Base-by-base conservation (phyloP, 1,140 invertebrate species). In the Aphelenchoides besseyi region DNA sequence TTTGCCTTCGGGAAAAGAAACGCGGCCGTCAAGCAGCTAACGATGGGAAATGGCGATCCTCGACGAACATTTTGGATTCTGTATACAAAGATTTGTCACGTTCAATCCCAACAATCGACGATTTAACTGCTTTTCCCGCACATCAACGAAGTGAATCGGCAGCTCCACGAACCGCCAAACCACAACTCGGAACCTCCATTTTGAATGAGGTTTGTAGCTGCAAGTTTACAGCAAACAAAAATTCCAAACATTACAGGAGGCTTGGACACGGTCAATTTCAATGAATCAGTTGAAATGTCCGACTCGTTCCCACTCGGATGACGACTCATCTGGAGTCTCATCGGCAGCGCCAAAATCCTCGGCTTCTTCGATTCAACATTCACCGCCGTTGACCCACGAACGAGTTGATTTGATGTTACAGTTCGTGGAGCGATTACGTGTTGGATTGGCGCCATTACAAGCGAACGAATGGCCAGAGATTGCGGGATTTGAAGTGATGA, bases 41-140 rank as follows among this genome's bases (percentile, higher is more conserved):
- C 9, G 8, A 80, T 62, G 70, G 82, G 16, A 74, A 72, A 69
- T 82, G 81, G 81, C 66, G 81, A 26, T 82, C 81, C 1, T 85
- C 83, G 1, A 82, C 81, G 16, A 81, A 70, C 36, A 68, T 82
- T 30, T 57, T 82, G 18, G 81, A 82, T 52, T 67, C 63, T 30
- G 69, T 83, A 23, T 82, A 82, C 72, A 75, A 81, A 26, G 81
- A 82, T 62, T 37, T 82, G 28, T 72, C 74, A 29, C 79, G 80
- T 37, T 70, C 66, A 3, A 82, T 82, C 53, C 81, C 82, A n/a
- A 84, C 81, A 3, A 79, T 85, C 26, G 81, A 85, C 37, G 80
- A 79, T 54, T 55, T 73, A 26, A 75, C 71, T 29, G 70, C 55
- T 18, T 48, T 73, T 29, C 16, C 26, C 28, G 30, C 59, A 18